Percentiles rank a stretch among this genome's conserved stretches.
Evolutionary conservation across 2,888 invertebrate genomes (phyloP).

Genomic region (Drosophila quinaria): DNA sequence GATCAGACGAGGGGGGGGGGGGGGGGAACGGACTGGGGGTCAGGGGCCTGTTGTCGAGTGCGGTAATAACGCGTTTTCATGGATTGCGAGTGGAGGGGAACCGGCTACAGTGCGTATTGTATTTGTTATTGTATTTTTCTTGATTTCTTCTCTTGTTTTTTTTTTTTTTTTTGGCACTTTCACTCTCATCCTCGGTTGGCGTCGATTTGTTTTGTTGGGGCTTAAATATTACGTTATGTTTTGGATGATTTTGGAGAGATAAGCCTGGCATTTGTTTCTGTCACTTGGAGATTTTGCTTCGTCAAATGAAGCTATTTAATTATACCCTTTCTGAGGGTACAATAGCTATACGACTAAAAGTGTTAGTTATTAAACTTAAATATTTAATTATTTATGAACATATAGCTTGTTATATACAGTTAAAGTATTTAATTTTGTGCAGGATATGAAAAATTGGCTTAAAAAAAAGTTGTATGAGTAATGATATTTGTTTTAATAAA

Average conservation of each 20-base stretch:
- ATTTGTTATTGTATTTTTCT: constrained; percentile 55
- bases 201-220: constrained; percentile 53
- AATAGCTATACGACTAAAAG: neutral
- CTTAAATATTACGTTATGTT: constrained; percentile 72
- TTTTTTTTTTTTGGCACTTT: constrained; percentile 70
- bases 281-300: constrained; percentile 37
- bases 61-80: constrained; percentile 69
- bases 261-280: constrained; percentile 65
- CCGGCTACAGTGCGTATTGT: constrained; percentile 68
- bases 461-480: no score
- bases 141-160: constrained; percentile 12
- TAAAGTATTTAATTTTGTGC: no score
- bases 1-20: neutral
- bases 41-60: constrained; percentile 57
- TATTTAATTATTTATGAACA: no score
- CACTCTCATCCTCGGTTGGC: constrained; percentile 65
- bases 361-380: no score
- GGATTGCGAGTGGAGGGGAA: constrained; percentile 34
- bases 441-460: no score
- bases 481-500: no score
- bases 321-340: constrained; percentile 1
- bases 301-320: constrained; percentile 32
- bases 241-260: constrained; percentile 48
- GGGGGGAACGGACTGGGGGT: neutral
- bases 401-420: no score